Evolutionary conservation across 92 coral and sea anemone genomes (phyloP), one percentile per base, ranked within the genome.

Genomic region (Palythoa grandiflora): DNA sequence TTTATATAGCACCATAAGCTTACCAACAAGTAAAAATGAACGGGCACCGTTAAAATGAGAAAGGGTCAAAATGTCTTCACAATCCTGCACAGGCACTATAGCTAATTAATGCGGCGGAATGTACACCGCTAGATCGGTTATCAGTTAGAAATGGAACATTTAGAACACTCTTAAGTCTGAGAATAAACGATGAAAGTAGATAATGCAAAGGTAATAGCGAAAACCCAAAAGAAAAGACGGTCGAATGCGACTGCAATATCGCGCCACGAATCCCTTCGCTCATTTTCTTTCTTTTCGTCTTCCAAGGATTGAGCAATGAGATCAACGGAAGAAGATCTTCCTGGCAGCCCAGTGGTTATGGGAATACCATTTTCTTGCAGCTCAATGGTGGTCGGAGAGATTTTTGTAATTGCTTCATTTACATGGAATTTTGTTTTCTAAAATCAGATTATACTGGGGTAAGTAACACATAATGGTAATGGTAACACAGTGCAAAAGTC

Each of bases 191-290:
- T 47, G n/a, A 72, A 38, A 2, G 77, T 72, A 39, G 77, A 72
- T 16, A 72, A 9, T 1, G n/a, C 47, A 17, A 72, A 72, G 15
- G 48, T 35, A 1, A 37, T 37, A 12, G 77, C 10, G n/a, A 72
- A 72, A 15, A 72, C 17, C 77, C 77, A 72, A 40, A 72, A 72
- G 35, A 72, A 72, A 47, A 72, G 77, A 40, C 77, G 77, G 48
- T 72, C 77, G 38, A 72, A 47, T 10, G 77, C 77, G 20, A 72
- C 38, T 36, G 77, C 40, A n/a, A 72, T 72, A 17, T 39, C 77
- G n/a, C 77, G 40, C 77, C 77, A 72, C 50, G 48, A 15, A 51
- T 72, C 52, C 37, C 77, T 72, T 1, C 77, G 77, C 38, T 36
- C 50, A 21, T 72, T 72, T 38, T 72, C 77, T 1, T 72, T 40